These are phyloP conservation scores for Siphamia tubifer DNA, from an alignment of 2,113 vertebrate species.

Conservation along the genomic window DNA sequence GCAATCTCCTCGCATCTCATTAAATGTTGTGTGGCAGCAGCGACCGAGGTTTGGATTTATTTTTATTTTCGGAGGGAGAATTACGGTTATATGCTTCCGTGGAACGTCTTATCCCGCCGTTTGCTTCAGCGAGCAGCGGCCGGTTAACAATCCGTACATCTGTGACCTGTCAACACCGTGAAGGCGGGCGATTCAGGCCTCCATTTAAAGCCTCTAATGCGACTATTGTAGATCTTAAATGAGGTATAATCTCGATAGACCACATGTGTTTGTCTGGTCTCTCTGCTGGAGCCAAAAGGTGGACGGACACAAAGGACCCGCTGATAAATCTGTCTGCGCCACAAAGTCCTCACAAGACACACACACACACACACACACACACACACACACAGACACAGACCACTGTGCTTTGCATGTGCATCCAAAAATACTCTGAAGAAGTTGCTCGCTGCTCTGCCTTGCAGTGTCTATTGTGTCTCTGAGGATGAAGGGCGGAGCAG, in stretches of 20 bases:
- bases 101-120: conserved; percentile 17
- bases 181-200: conserved; percentile 30
- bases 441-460: conserved; percentile 45
- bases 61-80: conserved; percentile 17
- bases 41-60: conserved; percentile 52
- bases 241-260: conserved; percentile 69
- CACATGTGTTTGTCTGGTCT: conserved; percentile 67
- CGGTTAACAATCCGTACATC: conserved; percentile 42
- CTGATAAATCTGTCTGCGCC: conserved; percentile 75
- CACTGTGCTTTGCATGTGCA: conserved; percentile 44
- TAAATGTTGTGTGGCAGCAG: conserved; percentile 51
- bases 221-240: conserved; percentile 66
- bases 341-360: conserved; percentile 49
- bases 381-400: background rate
- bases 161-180: conserved; percentile 45
- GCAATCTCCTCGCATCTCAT: conserved; percentile 78
- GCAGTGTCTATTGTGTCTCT: conserved; percentile 53
- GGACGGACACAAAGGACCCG: conserved; percentile 62
- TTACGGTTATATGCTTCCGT: conserved; percentile 22
- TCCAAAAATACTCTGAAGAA: conserved; percentile 55
- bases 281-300: conserved; percentile 54
- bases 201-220: conserved; percentile 50
- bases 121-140: conserved; percentile 3
- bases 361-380: conserved; percentile 13
- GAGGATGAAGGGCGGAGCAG: conserved; percentile 54